These are phyloP conservation scores for Drosophila biarmipes DNA, from an alignment of 1,140 invertebrate genomes.

Conservation along the genomic window DNA sequence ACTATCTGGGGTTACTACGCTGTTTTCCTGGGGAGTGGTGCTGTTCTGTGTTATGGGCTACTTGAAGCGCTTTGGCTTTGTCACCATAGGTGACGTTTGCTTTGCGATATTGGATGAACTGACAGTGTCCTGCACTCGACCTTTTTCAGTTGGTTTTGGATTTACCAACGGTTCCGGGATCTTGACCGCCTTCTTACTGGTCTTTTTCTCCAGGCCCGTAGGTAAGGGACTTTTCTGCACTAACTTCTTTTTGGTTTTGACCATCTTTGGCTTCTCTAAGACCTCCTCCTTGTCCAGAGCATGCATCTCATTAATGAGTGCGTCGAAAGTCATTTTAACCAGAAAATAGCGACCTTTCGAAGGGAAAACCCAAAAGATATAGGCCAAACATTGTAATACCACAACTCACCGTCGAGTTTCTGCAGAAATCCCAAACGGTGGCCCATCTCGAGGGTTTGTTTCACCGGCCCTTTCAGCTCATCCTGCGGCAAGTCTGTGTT, in stretches of 20 bases:
- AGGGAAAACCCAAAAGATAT: not conserved
- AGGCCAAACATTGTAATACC: not conserved
- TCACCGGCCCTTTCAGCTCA: conserved; percentile 52
- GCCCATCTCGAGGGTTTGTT: conserved; percentile 60
- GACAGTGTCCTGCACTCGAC: not conserved
- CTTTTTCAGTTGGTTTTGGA: not conserved
- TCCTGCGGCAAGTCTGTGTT: conserved; percentile 51
- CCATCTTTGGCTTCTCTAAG: conserved; percentile 4
- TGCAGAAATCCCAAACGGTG: conserved; percentile 55
- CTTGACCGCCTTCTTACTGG: not conserved
- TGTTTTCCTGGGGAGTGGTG: not conserved
- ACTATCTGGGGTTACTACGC: not conserved
- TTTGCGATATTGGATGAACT: not conserved
- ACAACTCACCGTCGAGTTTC: conserved; percentile 49
- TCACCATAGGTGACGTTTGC: not conserved
- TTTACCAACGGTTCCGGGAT: not conserved
- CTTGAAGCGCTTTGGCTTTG: not conserved
- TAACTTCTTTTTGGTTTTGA: conserved; percentile 24
- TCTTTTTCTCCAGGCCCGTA: not conserved
- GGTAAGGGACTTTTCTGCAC: not conserved
- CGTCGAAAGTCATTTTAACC: conserved; percentile 48
- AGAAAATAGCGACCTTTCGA: conserved; percentile 52
- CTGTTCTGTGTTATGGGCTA: not conserved
- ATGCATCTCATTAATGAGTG: conserved; percentile 31
- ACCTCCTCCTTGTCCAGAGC: not conserved